Evolutionary conservation across 2,113 vertebrate species (phyloP).

Genomic region (human (Homo sapiens)): DNA sequence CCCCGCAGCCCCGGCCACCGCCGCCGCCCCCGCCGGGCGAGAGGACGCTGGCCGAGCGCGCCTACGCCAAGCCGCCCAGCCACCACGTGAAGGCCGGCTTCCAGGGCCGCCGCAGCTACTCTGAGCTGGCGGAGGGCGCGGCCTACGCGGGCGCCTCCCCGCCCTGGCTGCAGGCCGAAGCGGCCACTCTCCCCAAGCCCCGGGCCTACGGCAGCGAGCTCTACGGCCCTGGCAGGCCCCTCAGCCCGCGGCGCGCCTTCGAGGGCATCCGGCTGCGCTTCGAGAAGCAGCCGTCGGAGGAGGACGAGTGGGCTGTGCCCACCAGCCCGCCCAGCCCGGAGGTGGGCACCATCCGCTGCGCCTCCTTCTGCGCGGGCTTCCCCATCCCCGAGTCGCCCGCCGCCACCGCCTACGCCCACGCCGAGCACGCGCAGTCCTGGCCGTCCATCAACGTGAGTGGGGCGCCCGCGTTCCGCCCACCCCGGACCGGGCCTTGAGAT

Average conservation of each 20-base stretch:
- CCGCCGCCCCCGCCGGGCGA: slow-evolving; percentile 89
- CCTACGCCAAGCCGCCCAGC: slow-evolving; percentile 91
- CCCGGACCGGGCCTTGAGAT: fast-evolving
- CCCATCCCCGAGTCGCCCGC: slow-evolving; percentile 88
- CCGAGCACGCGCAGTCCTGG: slow-evolving; percentile 98
- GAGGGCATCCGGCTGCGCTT: slow-evolving; percentile 92
- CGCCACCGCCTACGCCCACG: slow-evolving; percentile 88
- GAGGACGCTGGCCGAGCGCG: slow-evolving; percentile 87
- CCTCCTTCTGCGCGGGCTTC: slow-evolving; percentile 94
- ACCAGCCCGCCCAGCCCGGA: slow-evolving; percentile 89
- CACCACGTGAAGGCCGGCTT: slow-evolving; percentile 96
- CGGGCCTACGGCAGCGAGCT: slow-evolving; percentile 90
- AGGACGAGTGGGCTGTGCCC: slow-evolving; percentile 95
- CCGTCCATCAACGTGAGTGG: slow-evolving; percentile 96
- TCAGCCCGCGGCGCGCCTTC: slow-evolving; percentile 91
- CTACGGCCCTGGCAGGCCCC: slow-evolving; percentile 84
- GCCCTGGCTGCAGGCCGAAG: slow-evolving; percentile 92
- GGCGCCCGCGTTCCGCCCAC: not conserved
- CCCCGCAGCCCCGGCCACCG: slow-evolving; percentile 86
- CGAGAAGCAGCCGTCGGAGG: slow-evolving; percentile 95
- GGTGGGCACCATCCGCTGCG: slow-evolving; percentile 90
- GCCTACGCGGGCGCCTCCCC: slow-evolving; percentile 84
- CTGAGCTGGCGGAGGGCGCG: slow-evolving; percentile 93
- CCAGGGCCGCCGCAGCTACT: slow-evolving; percentile 96
- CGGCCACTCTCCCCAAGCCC: slow-evolving; percentile 94